phyloP scores from a whole-genome alignment of 2,113 vertebrate species.

The Trachemys scripta region DNA sequence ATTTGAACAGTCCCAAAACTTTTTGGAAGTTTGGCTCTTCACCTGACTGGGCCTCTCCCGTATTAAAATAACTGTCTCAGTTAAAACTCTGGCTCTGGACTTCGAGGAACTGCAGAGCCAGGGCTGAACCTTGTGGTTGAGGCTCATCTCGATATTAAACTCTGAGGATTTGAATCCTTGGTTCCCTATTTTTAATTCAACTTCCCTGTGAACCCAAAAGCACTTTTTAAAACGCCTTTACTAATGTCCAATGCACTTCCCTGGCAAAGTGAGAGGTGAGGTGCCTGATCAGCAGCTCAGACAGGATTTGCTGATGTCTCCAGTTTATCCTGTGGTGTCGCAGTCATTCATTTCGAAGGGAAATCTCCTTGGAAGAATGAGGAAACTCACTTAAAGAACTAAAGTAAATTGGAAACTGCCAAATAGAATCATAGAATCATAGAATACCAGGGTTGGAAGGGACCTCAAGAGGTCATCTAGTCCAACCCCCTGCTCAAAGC shows the following conservation, averaged over 20 bases:
- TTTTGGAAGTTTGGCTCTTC: not conserved
- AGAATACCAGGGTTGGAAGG: no score
- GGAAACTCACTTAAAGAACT: slow-evolving; percentile 12
- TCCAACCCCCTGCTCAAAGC: no score
- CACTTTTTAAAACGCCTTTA: not conserved
- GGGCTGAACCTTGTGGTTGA: not conserved
- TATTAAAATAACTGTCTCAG: not conserved
- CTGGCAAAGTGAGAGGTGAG: not conserved
- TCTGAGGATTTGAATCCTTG: slow-evolving; percentile 32
- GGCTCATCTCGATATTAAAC: not conserved
- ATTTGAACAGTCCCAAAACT: not conserved
- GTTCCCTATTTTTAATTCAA: not conserved
- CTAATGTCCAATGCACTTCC: slow-evolving; percentile 12
- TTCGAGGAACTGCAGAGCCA: not conserved
- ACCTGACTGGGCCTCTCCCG: not conserved
- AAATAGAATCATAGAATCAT: not conserved
- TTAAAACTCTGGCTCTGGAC: slow-evolving; percentile 7
- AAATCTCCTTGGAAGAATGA: slow-evolving; percentile 6
- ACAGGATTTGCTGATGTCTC: slow-evolving; percentile 19
- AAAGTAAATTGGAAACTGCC: slow-evolving; percentile 23
- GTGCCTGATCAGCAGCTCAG: not conserved
- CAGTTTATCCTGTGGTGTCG: not conserved
- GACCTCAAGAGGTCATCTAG: no score
- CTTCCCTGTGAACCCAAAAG: not conserved
- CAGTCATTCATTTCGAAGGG: slow-evolving; percentile 1